Evolutionary conservation across 2,113 vertebrate species (phyloP), one percentile per base, ranked within the genome.

Genomic region (Seriola aureovittata): DNA sequence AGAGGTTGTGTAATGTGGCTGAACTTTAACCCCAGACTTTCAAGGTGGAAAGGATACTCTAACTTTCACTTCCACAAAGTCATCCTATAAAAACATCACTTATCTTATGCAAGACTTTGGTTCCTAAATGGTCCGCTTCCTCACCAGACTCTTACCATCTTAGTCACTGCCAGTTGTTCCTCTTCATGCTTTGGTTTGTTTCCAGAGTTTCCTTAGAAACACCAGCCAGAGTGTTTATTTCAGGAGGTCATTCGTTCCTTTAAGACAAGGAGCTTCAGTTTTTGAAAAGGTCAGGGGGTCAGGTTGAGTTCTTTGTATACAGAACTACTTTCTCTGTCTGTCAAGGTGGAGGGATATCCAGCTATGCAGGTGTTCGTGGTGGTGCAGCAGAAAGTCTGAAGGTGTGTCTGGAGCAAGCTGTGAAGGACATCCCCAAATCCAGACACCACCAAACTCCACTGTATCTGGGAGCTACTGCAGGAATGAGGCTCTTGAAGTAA

Each of bases 401-500:
- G 34, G 6, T 14, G 1, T 97, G 97, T 68, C 85, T 97, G 87
- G 76, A 95, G 0, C 58, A 92, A 59, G 96, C 95, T 2, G 71
- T 95, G 85, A 36, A 50, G 8, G 74, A 82, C 8, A 88, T 97
- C 83, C 96, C 96, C 5, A 79, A 88, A 75, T 80, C 79, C 17
- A 93, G 91, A 60, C 96, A 96, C 55, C 80, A 62, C 3, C 89
- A 94, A 57, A 90, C 91, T 1, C 95, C 96, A 0, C 70, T 88
- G 19, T 96, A 96, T 54, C 93, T 97, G 0, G 96, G 96, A 72
- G 96, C 96, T 1, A 97, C 97, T 0, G 97, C 96, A 4, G 97
- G 97, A 70, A 97, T 97, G 97, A 95, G 97, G 70, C 93, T 97
- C 0, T 88, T 97, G 72, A 94, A 95, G 97, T 97, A 90, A 93